These are phyloP conservation scores for Nothobranchius kuhntae DNA, from an alignment of 2,113 vertebrate genomes.

Conservation along the genomic window DNA sequence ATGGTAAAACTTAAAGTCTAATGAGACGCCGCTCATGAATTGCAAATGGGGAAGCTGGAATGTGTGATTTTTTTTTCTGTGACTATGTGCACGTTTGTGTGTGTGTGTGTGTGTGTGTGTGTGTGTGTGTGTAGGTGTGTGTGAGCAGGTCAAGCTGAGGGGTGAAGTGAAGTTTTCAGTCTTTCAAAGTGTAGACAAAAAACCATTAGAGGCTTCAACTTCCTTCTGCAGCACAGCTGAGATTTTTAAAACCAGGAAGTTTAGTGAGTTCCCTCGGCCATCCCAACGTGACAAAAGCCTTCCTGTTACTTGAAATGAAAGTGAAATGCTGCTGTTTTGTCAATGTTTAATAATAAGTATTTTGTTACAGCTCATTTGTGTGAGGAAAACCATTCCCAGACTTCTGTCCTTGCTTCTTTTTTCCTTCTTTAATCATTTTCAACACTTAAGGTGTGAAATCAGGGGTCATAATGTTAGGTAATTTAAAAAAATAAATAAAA, in stretches of 20 bases:
- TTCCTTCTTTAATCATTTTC: background rate
- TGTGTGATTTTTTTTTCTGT: conserved; percentile 72
- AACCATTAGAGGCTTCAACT: conserved; percentile 71
- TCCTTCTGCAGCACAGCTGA: conserved; percentile 28
- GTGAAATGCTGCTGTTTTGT: conserved; percentile 24
- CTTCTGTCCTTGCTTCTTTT: background rate
- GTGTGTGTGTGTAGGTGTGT: conserved; percentile 36
- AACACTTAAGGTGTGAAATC: no score
- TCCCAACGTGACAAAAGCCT: conserved; percentile 2
- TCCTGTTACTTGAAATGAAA: conserved; percentile 43
- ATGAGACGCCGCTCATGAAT: conserved; percentile 83
- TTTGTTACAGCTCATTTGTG: background rate
- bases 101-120: conserved; percentile 38
- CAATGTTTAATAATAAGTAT: background rate
- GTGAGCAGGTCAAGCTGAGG: conserved; percentile 63
- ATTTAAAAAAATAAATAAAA: no score
- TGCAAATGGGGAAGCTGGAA: conserved; percentile 80
- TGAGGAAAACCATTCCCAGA: no score
- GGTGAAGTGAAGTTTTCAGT: conserved; percentile 62
- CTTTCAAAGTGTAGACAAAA: conserved; percentile 70
- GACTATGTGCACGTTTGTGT: conserved; percentile 37
- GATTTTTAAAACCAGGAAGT: background rate
- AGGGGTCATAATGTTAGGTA: no score
- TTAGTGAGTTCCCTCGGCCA: background rate
- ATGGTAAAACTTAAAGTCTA: conserved; percentile 81